These are phyloP conservation scores for Sthenelais limicola DNA, from an alignment of 2,888 invertebrate species.

Conservation along the genomic window DNA sequence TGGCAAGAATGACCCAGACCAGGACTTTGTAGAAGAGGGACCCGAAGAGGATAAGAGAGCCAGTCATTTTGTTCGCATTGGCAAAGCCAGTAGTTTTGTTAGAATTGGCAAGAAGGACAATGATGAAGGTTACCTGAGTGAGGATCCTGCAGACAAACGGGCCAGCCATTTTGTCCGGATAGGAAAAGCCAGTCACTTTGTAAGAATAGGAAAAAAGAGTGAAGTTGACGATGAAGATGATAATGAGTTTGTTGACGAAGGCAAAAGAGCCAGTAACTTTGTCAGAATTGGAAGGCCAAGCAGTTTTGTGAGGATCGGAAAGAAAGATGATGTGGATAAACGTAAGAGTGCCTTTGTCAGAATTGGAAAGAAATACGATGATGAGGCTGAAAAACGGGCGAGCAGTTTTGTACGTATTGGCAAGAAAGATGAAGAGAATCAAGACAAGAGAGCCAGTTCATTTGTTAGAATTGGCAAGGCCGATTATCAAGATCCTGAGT, in stretches of 20 bases:
- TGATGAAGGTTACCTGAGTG: not conserved
- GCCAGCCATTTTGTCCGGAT: conserved; percentile 44
- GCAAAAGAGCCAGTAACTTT: conserved; percentile 45
- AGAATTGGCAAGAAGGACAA: conserved; percentile 43
- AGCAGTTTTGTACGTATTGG: conserved; percentile 46
- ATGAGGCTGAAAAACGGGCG: conserved; percentile 21
- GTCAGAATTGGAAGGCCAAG: conserved; percentile 45
- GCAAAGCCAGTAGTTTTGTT: conserved; percentile 44
- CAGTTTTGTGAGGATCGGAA: conserved; percentile 34
- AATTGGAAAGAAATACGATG: conserved; percentile 43
- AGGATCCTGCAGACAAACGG: conserved; percentile 32
- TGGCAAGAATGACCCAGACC: conserved; percentile 32
- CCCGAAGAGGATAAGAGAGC: conserved; percentile 31
- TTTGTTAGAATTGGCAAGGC: conserved; percentile 46
- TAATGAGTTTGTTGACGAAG: not conserved
- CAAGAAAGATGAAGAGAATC: conserved; percentile 22
- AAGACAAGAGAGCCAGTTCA: conserved; percentile 34
- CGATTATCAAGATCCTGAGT: conserved; percentile 3
- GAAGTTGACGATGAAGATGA: conserved; percentile 11
- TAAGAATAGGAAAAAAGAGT: conserved; percentile 20
- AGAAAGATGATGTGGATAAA: conserved; percentile 10
- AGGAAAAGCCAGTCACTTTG: conserved; percentile 37
- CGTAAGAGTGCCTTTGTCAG: conserved; percentile 44
- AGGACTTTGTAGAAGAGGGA: not conserved
- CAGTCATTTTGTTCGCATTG: conserved; percentile 46